Percentiles rank a stretch among this genome's conserved stretches.
These are phyloP conservation scores for Bucorvus abyssinicus DNA, from an alignment of 2,797 vertebrate species.

Conservation along the genomic window DNA sequence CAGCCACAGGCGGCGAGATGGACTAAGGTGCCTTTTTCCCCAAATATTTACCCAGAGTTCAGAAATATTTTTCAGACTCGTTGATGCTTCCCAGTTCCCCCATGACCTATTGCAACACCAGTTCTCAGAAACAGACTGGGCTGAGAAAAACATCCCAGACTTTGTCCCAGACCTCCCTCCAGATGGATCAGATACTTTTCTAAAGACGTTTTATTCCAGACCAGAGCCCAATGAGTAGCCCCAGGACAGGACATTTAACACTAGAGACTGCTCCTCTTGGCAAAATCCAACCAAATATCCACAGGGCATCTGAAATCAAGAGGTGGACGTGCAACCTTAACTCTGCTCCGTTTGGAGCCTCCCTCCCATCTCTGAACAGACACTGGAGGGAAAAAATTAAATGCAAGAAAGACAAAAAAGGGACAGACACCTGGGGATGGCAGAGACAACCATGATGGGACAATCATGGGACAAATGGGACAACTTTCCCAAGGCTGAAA, in stretches of 20 bases:
- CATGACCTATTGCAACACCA: neutral
- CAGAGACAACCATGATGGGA: too few relatives aligned
- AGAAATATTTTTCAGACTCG: neutral
- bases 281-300: neutral
- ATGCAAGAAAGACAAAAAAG: too few relatives aligned
- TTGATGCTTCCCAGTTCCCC: neutral
- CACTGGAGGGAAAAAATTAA: too few relatives aligned
- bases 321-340: neutral
- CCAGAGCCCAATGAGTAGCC: neutral
- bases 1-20: fast-evolving
- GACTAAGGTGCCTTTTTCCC: neutral
- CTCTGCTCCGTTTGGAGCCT: neutral
- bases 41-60: neutral
- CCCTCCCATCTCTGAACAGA: neutral
- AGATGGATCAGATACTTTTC: neutral
- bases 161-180: neutral
- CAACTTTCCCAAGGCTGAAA: too few relatives aligned
- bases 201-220: neutral
- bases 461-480: too few relatives aligned
- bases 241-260: neutral
- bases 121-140: neutral
- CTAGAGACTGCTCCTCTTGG: neutral
- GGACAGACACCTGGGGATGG: too few relatives aligned
- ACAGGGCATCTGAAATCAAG: neutral
- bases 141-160: neutral